Evolutionary conservation across 30 jellyfish, hydroid and myxozoan species (phyloP), one percentile per base, ranked within the genome.

Genomic region (Pelagia noctiluca): DNA sequence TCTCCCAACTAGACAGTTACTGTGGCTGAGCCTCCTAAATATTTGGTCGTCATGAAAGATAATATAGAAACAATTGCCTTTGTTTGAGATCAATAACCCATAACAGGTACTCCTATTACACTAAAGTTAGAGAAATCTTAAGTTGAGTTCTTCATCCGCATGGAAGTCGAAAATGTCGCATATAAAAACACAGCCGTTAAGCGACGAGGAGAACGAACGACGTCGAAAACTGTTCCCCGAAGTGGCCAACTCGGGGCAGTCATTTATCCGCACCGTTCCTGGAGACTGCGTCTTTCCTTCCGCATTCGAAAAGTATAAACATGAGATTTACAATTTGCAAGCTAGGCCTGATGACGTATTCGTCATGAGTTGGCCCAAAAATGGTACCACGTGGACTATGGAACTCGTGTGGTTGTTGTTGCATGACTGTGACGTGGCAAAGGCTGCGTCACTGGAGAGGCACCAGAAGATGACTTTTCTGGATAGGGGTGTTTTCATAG

Each of bases 301-400:
- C 18, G 75, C 31, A 5, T 63, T n/a, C 35, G 75, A 29, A 26
- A 26, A 63, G 75, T 63, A 22, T 38, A 63, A 63, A 24, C 38
- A 24, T n/a, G 38, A n/a, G 19, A 21, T 63, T 63, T 26, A 63
- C 36, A 63, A 63, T 63, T 63, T 63, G 12, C 8, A 42, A 16
- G 57, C 16, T 5, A 8, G 57, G 12, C 57, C 57, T 63, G 79
- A 60, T 3, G 88, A 77, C 36, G 67, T 61, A 25, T 77, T 31
- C 38, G 78, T 77, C 54, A 12, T 57, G 16, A 21, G 50, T 21
- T 77, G 32, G 21, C 88, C 79, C 11, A 77, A 60, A 65, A 77
- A 23, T 11, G 88, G 88, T 21, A 54, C 88, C 28, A 77, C 88
- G 16, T 77, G 88, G 88, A 57, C 49, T 16, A 78, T 54, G 25